Evolutionary conservation across 2,113 vertebrate species (phyloP).

Genomic region (Thermophis baileyi): DNA sequence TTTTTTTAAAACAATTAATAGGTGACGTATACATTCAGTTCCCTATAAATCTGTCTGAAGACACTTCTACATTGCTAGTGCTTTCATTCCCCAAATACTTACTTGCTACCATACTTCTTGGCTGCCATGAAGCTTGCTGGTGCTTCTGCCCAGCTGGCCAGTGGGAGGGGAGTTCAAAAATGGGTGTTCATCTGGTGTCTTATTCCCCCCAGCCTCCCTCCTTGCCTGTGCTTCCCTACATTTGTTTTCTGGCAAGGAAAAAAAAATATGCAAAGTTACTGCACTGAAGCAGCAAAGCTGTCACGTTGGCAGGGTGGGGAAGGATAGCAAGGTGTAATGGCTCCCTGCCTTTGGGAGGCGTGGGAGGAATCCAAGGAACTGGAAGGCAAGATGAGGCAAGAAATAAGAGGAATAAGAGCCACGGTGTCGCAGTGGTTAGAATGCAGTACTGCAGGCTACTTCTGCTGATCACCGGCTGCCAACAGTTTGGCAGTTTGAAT

Average conservation of each 20-base stretch:
- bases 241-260: not conserved
- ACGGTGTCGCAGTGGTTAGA: no score
- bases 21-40: not conserved
- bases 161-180: not conserved
- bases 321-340: not conserved
- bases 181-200: not conserved
- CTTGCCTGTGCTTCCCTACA: not conserved
- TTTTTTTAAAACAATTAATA: not conserved
- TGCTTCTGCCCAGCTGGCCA: not conserved
- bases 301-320: not conserved
- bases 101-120: not conserved
- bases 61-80: not conserved
- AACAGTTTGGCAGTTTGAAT: no score
- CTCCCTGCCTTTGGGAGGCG: not conserved
- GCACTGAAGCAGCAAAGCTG: not conserved
- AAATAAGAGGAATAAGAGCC: no score
- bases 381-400: not conserved
- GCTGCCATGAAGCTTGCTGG: not conserved
- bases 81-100: not conserved
- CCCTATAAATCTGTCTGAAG: not conserved
- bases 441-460: no score
- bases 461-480: no score
- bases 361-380: not conserved
- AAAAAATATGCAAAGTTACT: not conserved
- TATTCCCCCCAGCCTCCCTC: not conserved